Evolutionary conservation across 2,888 invertebrate species (phyloP).

Genomic region (Apamea sordens): DNA sequence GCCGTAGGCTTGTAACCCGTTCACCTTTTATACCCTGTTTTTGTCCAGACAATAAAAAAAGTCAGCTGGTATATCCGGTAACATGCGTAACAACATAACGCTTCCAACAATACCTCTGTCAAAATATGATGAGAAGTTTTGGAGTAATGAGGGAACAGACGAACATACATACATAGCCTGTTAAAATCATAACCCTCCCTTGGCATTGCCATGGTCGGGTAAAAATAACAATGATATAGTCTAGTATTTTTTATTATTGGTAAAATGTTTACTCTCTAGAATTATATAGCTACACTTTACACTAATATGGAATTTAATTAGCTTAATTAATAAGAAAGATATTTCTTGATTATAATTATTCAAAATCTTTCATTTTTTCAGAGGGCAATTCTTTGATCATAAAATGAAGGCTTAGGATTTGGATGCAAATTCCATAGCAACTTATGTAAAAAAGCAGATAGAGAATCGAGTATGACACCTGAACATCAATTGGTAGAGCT

Average conservation of each 20-base stretch:
- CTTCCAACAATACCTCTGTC: neutral
- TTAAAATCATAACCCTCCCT: neutral
- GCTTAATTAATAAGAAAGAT: neutral
- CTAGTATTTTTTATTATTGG: neutral
- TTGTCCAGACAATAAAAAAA: too few species aligned
- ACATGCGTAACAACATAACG: neutral
- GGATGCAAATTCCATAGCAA: neutral
- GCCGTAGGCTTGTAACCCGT: too few species aligned
- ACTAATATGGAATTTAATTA: neutral
- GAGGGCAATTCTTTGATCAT: neutral
- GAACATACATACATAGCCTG: neutral
- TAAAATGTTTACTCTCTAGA: neutral
- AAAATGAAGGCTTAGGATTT: neutral
- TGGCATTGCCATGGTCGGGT: neutral
- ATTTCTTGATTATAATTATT: neutral
- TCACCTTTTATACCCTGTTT: too few species aligned
- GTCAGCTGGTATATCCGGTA: neutral
- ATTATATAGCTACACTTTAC: neutral
- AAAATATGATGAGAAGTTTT: neutral
- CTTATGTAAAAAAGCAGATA: neutral
- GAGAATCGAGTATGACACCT: neutral
- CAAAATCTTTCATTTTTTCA: neutral
- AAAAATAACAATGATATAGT: neutral
- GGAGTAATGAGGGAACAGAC: neutral
- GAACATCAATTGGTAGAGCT: neutral